These are phyloP conservation scores for Ceyx melanurus DNA, from an alignment of 2,113 vertebrate genomes.

Conservation along the genomic window DNA sequence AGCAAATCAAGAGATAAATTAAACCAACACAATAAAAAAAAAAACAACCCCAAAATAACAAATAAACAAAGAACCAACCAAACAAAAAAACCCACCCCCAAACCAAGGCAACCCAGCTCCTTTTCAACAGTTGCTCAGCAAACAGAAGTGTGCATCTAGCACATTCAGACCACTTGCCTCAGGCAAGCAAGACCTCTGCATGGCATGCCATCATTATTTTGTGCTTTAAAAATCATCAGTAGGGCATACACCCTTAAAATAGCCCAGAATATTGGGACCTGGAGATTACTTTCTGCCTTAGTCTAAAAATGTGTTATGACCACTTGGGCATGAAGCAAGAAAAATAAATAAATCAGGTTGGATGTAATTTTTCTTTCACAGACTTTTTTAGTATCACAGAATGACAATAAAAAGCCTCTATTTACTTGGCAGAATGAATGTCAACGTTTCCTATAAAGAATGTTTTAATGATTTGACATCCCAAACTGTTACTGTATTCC, in stretches of 20 bases:
- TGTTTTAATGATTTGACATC: background rate
- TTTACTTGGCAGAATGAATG: background rate
- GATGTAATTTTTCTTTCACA: background rate
- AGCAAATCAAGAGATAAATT: background rate
- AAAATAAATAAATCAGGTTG: background rate
- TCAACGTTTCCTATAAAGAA: background rate
- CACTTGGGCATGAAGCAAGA: background rate
- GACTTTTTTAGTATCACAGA: background rate
- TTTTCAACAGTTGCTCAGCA: constrained; percentile 28
- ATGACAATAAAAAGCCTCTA: background rate
- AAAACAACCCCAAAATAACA: background rate
- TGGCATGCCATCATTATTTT: constrained; percentile 58
- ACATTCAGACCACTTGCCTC: constrained; percentile 39
- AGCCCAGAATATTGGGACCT: constrained; percentile 36
- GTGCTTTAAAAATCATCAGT: constrained; percentile 48
- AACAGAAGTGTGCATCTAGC: constrained; percentile 17
- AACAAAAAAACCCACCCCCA: background rate
- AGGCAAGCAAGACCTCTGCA: constrained; percentile 58
- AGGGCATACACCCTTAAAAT: constrained; percentile 40
- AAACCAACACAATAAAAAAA: background rate
- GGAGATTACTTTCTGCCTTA: constrained; percentile 41
- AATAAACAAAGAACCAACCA: background rate
- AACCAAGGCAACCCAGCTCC: background rate
- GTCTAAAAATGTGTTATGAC: constrained; percentile 3
- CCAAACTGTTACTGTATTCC: background rate